These are phyloP conservation scores for Pipra filicauda DNA, from an alignment of 2,113 vertebrate genomes.

Conservation along the genomic window DNA sequence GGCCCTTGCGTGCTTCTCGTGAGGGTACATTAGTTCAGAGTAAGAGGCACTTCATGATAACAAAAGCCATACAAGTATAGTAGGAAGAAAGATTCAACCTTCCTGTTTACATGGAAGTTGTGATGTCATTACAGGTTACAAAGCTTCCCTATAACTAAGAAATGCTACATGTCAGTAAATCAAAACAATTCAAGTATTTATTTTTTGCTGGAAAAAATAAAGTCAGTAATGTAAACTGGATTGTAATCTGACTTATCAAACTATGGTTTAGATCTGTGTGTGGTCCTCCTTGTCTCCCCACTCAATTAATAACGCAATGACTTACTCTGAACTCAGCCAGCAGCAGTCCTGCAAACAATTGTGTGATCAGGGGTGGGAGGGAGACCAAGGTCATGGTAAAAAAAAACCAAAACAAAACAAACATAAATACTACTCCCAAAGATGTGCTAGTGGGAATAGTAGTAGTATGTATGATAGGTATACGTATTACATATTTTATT, in stretches of 20 bases:
- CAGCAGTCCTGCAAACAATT: constrained; percentile 2
- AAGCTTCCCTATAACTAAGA: background rate
- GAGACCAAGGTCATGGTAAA: background rate
- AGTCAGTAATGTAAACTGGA: background rate
- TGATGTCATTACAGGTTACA: background rate
- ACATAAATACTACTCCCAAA: background rate
- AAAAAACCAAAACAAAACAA: background rate
- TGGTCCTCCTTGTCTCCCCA: constrained; percentile 13
- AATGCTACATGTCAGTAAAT: background rate
- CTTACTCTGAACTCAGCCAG: background rate
- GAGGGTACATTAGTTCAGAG: background rate
- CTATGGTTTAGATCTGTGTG: background rate
- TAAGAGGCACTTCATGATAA: background rate
- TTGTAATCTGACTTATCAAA: background rate
- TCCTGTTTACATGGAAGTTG: constrained; percentile 13
- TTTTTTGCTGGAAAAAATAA: background rate
- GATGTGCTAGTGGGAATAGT: background rate
- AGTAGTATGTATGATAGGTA: background rate
- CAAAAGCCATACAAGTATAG: background rate
- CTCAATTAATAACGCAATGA: background rate
- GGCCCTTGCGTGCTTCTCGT: background rate
- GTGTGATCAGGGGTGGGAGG: background rate
- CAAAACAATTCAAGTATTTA: background rate
- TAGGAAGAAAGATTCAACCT: background rate
- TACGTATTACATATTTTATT: background rate